A percentile compares a stretch with the other conserved stretches of the same genome.
Conservation (phyloP, 2,888 invertebrate species). For the Lysandra coridon region DNA sequence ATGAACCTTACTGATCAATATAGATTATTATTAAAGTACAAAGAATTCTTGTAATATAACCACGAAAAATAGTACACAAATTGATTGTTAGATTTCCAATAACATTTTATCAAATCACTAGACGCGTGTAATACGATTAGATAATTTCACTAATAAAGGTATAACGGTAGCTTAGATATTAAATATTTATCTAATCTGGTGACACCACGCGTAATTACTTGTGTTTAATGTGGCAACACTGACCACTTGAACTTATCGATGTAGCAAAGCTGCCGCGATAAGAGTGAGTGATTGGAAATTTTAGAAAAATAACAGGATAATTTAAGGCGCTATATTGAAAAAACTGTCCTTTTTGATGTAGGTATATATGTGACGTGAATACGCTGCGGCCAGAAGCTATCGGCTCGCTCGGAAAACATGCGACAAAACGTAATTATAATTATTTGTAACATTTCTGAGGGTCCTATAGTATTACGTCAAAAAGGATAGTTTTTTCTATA, state of each 20-base stretch:
- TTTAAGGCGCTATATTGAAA: neutral
- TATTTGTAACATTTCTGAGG: too few species aligned
- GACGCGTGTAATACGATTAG: slow-evolving; percentile 35
- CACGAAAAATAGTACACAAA: neutral
- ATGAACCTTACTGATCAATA: too few species aligned
- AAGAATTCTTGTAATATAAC: too few species aligned
- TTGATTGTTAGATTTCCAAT: slow-evolving; percentile 23
- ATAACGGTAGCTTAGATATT: slow-evolving; percentile 42
- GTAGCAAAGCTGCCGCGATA: neutral
- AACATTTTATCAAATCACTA: neutral
- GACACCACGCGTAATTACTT: slow-evolving; percentile 49
- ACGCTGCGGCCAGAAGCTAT: too few species aligned
- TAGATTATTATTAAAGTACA: neutral
- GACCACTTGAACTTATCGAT: slow-evolving; percentile 9
- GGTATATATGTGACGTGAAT: too few species aligned
- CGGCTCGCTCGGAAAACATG: too few species aligned
- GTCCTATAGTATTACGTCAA: too few species aligned
- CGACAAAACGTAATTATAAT: too few species aligned
- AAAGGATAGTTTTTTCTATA: too few species aligned
- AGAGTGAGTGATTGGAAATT: neutral
- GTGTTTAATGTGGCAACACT: slow-evolving; percentile 25
- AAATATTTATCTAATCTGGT: slow-evolving; percentile 62
- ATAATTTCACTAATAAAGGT: slow-evolving; percentile 44
- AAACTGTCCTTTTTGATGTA: too few species aligned
- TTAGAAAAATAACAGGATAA: neutral